Evolutionary conservation across 2,797 vertebrate species (phyloP), one percentile per base, ranked within the genome.

Genomic region (Aplochiton taeniatus): DNA sequence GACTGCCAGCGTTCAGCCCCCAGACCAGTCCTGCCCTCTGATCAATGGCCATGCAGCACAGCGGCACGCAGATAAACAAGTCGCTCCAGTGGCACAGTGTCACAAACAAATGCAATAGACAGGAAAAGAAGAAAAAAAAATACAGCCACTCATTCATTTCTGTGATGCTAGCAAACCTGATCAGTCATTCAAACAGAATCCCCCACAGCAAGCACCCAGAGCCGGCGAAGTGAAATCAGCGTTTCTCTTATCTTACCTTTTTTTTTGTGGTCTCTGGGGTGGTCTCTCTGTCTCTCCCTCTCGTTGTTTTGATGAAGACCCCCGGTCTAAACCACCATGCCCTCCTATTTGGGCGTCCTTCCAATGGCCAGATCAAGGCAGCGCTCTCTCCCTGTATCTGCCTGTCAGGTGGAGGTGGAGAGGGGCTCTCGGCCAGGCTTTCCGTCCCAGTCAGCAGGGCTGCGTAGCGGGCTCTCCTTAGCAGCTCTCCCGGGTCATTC

Each of bases 291-390:
- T 78, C 63, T 69, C 69, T 68, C 84, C 64, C 77, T 67, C 78
- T 73, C 79, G 58, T 61, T 81, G 61, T 82, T 69, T 78, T 80
- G 72, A 75, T 82, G 79, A 77, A 85, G 85, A 88, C 80, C 80
- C 81, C 64, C n/a, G 72, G 74, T 85, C 69, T 82, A 76, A 68
- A 84, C 79, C 80, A 80, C 77, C 74, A 84, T 88, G 83, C 88
- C 85, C 85, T 90, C 88, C 89, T 87, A 89, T 66, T 86, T 87
- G 86, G 85, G 88, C 84, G 82, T 72, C 78, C 72, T 82, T 86
- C 72, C 50, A 1, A 2, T 31, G 31, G 31, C 31, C 50, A 52
- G 50, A 52, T n/a, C 50, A 52, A n/a, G n/a, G 8, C 50, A 4
- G 8, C 48, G 50, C 50, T 52, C 16, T n/a, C 50, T n/a, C 50